Evolutionary conservation across 2,113 vertebrate genomes (phyloP).

Genomic region (Lanius collurio): DNA sequence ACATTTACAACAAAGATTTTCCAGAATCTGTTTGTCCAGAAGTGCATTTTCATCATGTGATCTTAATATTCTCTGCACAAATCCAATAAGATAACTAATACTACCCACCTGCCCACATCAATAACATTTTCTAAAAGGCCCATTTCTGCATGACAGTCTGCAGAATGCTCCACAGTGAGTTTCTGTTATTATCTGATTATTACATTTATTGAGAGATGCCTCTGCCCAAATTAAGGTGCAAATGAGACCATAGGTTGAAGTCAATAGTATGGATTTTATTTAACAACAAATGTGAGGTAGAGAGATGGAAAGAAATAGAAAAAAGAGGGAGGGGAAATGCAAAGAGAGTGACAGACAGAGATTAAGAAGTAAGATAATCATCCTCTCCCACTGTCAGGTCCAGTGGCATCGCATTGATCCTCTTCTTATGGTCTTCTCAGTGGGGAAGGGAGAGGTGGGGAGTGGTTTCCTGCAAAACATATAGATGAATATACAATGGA

Average conservation of each 20-base stretch:
- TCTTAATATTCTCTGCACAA: neutral
- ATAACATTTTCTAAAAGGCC: neutral
- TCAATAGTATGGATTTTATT: neutral
- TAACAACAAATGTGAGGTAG: neutral
- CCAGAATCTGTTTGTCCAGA: neutral
- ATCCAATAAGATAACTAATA: neutral
- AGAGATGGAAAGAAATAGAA: neutral
- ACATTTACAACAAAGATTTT: neutral
- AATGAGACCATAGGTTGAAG: neutral
- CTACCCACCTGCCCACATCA: neutral
- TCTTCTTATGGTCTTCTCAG: neutral
- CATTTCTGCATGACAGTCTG: neutral
- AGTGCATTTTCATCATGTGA: neutral
- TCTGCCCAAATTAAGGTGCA: neutral
- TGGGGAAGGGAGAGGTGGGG: accelerated
- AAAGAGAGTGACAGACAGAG: neutral
- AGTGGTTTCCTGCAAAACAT: neutral
- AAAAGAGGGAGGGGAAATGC: neutral
- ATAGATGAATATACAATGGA: neutral
- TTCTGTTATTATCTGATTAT: neutral
- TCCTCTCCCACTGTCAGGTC: accelerated
- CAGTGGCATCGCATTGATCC: neutral
- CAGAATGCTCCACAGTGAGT: neutral
- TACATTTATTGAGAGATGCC: neutral
- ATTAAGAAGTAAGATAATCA: neutral